Evolutionary conservation across 2,113 vertebrate species (phyloP).

Genomic region (Hippolais icterina): DNA sequence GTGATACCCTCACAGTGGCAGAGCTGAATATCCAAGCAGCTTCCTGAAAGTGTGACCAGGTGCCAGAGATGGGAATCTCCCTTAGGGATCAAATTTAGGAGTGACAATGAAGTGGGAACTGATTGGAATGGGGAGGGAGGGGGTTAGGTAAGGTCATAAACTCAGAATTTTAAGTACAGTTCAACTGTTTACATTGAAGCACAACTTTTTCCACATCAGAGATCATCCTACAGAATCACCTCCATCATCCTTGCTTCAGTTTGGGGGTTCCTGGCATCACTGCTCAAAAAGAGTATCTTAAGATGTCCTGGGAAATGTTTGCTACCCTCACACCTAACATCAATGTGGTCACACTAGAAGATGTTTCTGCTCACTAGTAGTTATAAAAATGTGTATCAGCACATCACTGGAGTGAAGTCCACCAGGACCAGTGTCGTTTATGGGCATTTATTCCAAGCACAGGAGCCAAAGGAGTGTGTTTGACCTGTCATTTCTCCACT

Average conservation of each 20-base stretch:
- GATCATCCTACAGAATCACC: neutral
- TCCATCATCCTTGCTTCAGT: neutral
- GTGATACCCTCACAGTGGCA: neutral
- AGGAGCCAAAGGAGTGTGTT: neutral
- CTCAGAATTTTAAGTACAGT: neutral
- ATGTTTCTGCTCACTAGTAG: neutral
- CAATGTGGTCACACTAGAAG: neutral
- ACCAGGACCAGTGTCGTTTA: neutral
- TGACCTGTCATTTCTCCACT: neutral
- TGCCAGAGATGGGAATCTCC: neutral
- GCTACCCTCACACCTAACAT: neutral
- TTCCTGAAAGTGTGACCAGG: neutral
- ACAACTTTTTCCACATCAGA: neutral
- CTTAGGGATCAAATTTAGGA: neutral
- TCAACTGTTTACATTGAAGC: neutral
- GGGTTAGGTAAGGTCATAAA: neutral
- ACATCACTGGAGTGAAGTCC: conserved; percentile 2
- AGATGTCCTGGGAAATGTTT: neutral
- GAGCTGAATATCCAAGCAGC: neutral
- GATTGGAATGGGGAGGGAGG: neutral
- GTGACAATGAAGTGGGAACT: neutral
- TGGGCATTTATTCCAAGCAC: conserved; percentile 18
- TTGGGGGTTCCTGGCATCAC: neutral
- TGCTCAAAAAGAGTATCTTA: neutral
- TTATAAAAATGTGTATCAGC: neutral